Evolutionary conservation across 2,797 vertebrate species (phyloP), one percentile per base, ranked within the genome.

Genomic region (Gymnothorax reevesii): DNA sequence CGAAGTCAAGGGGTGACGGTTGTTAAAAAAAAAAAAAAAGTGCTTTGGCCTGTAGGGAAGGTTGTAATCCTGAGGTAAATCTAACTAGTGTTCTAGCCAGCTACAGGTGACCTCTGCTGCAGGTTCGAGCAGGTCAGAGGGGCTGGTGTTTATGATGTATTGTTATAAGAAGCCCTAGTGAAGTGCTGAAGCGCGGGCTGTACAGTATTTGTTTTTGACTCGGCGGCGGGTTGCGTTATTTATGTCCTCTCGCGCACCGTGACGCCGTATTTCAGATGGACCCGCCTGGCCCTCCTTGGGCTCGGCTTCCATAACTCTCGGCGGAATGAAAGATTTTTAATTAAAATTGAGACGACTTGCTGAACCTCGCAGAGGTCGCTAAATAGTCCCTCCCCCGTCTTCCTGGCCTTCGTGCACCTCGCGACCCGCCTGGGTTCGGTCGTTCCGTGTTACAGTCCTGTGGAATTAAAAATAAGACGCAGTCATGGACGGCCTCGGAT

Each of bases 321-420:
- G 87, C 85, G 89, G 92, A 90, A 86, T 93, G 94, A 95, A 94
- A 93, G 92, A 93, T 93, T 95, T 95, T 95, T 94, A 94, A 96
- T 95, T 96, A 95, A 95, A 95, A 92, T 93, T 89, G 92, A 93
- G 93, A 93, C 84, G 90, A 91, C 93, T 94, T 91, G 93, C 92
- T 94, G 90, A 90, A 86, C 92, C 60, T 90, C 85, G 87, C 91
- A 90, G 89, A 91, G 93, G 95, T 95, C 92, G 91, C 88, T 12
- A 55, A 80, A 71, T 94, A 92, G 91, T 92, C 94, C 92, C 89
- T 91, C 89, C 27, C 80, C 22, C 66, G 6, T 6, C 25, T 1
- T 22, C 62, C 62, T 22, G 17, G 13, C 8, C 59, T 55, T 88
- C 80, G 7, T 3, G 54, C 88, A 83, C 83, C 83, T 87, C 85